Conservation (phyloP, 2,797 vertebrate genomes). For the Eulemur coronatus region DNA sequence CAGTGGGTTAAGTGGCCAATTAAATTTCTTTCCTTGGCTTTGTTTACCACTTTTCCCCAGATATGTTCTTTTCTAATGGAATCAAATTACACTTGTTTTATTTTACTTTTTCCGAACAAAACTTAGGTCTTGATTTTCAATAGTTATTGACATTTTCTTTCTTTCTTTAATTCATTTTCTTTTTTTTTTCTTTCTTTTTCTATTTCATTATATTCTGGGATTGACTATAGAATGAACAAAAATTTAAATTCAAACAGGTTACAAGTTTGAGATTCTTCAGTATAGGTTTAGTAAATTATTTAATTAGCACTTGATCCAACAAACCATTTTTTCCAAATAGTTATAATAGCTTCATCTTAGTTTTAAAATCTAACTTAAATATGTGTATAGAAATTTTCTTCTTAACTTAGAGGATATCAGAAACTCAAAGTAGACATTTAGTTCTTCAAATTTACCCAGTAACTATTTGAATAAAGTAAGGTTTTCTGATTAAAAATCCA, state of each 20-base stretch:
- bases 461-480: neutral
- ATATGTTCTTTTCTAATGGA: neutral
- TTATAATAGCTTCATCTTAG: neutral
- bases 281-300: neutral
- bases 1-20: neutral
- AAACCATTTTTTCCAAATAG: neutral
- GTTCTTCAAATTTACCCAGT: neutral
- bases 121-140: neutral
- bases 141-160: neutral
- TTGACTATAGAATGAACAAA: neutral
- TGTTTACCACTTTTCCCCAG: neutral
- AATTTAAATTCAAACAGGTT: neutral
- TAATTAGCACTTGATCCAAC: neutral
- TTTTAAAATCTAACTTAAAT: neutral
- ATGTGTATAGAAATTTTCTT: neutral
- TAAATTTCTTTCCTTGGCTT: neutral
- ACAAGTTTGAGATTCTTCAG: neutral
- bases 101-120: neutral
- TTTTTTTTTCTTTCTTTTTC: neutral
- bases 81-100: neutral
- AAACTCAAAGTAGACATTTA: neutral
- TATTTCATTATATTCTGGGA: neutral
- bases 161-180: neutral
- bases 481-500: neutral
- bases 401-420: neutral